These are phyloP conservation scores for Rhipidura dahli DNA, from an alignment of 2,113 vertebrate species.

Conservation along the genomic window DNA sequence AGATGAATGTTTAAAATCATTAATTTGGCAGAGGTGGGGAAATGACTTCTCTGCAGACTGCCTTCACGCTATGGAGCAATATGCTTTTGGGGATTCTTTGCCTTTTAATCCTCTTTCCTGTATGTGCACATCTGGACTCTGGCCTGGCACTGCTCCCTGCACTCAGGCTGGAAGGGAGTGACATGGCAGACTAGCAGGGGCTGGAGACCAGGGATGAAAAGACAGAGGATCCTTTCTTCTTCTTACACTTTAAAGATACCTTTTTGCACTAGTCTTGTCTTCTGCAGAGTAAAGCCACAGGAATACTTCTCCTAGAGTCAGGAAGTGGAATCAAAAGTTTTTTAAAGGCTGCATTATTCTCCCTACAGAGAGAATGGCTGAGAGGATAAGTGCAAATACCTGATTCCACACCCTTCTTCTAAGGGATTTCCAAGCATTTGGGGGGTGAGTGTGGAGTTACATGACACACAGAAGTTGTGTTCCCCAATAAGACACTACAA, in stretches of 20 bases:
- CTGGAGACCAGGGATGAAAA: not conserved
- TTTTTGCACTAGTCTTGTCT: not conserved
- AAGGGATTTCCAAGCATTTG: not conserved
- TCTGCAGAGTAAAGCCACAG: not conserved
- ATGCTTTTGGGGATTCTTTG: not conserved
- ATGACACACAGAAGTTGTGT: not conserved
- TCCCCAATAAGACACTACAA: not conserved
- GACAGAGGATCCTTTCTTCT: not conserved
- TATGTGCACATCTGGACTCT: constrained; percentile 14
- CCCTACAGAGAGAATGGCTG: not conserved
- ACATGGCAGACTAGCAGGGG: not conserved
- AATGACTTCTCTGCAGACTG: not conserved
- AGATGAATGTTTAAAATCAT: not conserved
- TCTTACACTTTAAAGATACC: not conserved
- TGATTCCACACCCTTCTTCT: not conserved
- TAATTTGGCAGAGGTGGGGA: not conserved
- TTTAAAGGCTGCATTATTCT: not conserved
- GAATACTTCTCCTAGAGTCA: not conserved
- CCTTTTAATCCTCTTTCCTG: not conserved
- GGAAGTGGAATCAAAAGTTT: not conserved
- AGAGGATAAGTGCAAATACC: not conserved
- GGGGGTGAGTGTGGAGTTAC: not conserved
- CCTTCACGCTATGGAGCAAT: not conserved
- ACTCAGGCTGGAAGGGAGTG: not conserved
- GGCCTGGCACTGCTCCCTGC: not conserved